Conservation (phyloP, 2,113 vertebrate species). For the Cathartes aura region DNA sequence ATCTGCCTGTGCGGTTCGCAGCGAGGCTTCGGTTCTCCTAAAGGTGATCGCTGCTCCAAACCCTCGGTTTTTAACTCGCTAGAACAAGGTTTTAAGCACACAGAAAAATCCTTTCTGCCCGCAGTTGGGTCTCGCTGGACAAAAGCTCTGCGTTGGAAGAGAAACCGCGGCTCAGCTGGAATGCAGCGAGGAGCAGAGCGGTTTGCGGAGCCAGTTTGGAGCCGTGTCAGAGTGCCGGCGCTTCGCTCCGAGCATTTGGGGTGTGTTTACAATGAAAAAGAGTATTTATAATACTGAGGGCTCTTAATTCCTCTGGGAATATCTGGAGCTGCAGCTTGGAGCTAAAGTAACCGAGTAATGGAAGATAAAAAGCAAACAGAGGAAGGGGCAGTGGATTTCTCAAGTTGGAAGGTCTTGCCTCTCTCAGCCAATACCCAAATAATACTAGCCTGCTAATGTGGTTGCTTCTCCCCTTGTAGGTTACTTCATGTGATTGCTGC, state of each 20-base stretch:
- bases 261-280: constrained; percentile 43
- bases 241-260: neutral
- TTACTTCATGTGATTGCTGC: neutral
- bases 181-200: constrained; percentile 15
- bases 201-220: constrained; percentile 24
- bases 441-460: neutral
- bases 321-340: neutral
- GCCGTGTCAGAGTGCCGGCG: neutral
- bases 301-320: constrained; percentile 54
- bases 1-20: neutral
- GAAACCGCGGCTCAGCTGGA: constrained; percentile 11
- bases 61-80: fast-evolving
- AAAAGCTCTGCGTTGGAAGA: constrained; percentile 30
- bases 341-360: neutral
- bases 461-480: neutral
- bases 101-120: neutral
- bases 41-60: neutral
- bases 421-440: neutral
- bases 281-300: constrained; percentile 62
- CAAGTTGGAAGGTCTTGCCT: neutral
- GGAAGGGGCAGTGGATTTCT: neutral
- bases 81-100: neutral
- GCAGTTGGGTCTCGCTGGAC: neutral
- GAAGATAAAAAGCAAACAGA: constrained; percentile 32
- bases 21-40: neutral